Base-by-base conservation (phyloP, 2,113 vertebrate genomes). In the Pithys albifrons region DNA sequence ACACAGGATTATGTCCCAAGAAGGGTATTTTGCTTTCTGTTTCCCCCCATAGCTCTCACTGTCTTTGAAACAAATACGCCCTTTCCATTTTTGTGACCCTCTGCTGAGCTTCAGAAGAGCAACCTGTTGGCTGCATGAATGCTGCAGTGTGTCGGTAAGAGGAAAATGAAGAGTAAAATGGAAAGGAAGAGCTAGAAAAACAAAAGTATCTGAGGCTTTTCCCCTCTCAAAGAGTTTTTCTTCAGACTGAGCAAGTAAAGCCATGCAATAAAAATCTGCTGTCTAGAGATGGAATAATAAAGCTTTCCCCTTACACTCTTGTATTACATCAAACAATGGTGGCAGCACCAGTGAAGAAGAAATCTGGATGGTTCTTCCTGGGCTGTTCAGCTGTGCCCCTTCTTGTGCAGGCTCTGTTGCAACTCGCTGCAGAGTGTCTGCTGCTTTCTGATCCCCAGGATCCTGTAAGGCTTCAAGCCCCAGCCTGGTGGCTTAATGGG, bases 71-170 rank as follows among this genome's bases (percentile, higher is more conserved):
- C 23, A 57, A 71, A 77, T 95, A 95, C 0, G 22, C 31, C 31
- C 59, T 85, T 75, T 88, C 97, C 84, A 77, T 97, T 88, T 96
- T 97, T 85, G 76, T 72, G 31, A 76, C 67, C 41, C 91, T 96
- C 29, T 39, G 59, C 24, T 78, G 79, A 88, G 93, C 95, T 54
- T 88, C 95, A 27, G 82, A 76, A 62, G 94, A 97, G 31, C 92
- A 69, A 24, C 45, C 24, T 24, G 64, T 66, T 85, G 92, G 82
- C 19, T 72, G 37, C 35, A 19, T 72, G 33, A 69, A 35, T 12
- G 17, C 25, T 61, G 27, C 59, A 69, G 58, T 33, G 9, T 14
- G 41, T 31, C 4, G 39, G 25, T 75, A 39, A 52, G 71, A 41
- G 13, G 80, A 41, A 65, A 62, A 66, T 29, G 35, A 78, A 54